Conservation (phyloP, 2,113 vertebrate genomes). For the Oncorhynchus tshawytscha region DNA sequence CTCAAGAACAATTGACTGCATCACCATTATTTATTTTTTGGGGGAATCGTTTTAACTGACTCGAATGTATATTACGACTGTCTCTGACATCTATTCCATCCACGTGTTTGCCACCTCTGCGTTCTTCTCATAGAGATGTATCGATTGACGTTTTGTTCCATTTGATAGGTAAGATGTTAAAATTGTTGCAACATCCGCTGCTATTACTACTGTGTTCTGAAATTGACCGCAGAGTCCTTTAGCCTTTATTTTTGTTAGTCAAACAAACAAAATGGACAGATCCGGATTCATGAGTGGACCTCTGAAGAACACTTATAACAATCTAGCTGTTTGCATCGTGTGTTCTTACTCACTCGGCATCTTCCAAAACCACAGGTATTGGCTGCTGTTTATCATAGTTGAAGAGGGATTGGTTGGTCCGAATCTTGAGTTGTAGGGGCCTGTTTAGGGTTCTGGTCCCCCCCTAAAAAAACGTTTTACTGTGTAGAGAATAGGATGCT, state of each 20-base stretch:
- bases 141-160: not conserved
- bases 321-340: not conserved
- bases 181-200: not conserved
- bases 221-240: not conserved
- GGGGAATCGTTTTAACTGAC: not conserved
- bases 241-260: not conserved
- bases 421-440: no score
- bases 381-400: not conserved
- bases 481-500: no score
- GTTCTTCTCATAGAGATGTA: not conserved
- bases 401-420: no score
- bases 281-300: not conserved
- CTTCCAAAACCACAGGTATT: not conserved
- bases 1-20: not conserved
- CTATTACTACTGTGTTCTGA: no score
- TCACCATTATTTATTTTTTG: not conserved
- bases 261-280: not conserved
- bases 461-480: no score
- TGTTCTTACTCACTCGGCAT: not conserved
- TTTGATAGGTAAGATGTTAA: not conserved
- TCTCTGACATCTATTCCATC: not conserved
- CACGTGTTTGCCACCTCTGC: not conserved
- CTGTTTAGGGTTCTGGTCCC: no score
- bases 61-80: not conserved
- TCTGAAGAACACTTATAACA: not conserved